Evolutionary conservation across 2,797 vertebrate genomes (phyloP).

Genomic region (Premnoplex brunnescens): DNA sequence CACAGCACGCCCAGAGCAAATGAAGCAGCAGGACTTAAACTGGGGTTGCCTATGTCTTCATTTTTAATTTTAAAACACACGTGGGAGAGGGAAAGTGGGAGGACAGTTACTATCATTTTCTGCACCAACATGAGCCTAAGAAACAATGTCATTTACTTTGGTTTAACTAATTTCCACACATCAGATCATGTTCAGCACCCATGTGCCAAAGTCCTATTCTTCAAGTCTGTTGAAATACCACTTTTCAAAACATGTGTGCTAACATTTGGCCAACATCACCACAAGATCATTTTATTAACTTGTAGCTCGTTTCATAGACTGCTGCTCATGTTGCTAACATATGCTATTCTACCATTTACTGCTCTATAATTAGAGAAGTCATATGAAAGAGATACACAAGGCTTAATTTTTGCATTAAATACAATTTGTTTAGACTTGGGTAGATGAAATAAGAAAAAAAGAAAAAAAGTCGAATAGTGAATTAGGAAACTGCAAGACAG

Average conservation of each 20-base stretch:
- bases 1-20: not conserved
- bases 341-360: constrained; percentile 69
- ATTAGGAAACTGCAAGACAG: not conserved
- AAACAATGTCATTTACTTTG: constrained; percentile 64
- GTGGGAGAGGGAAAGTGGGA: not conserved
- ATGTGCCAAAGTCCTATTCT: constrained; percentile 59
- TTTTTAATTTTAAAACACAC: constrained; percentile 27
- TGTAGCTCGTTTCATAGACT: constrained; percentile 75
- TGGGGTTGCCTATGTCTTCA: not conserved
- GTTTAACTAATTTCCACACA: constrained; percentile 57
- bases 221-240: constrained; percentile 71
- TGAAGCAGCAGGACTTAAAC: not conserved
- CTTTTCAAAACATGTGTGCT: constrained; percentile 70
- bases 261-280: constrained; percentile 74
- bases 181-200: constrained; percentile 22
- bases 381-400: constrained; percentile 69
- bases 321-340: constrained; percentile 76
- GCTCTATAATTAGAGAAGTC: constrained; percentile 73
- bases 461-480: not conserved
- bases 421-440: constrained; percentile 58
- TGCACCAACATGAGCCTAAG: constrained; percentile 13
- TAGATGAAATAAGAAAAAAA: constrained; percentile 44
- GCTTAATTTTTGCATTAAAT: constrained; percentile 66
- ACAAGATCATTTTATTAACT: constrained; percentile 76
- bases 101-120: constrained; percentile 24